phyloP scores from a whole-genome alignment of 2,113 vertebrate genomes.

The Pitta sordida region DNA sequence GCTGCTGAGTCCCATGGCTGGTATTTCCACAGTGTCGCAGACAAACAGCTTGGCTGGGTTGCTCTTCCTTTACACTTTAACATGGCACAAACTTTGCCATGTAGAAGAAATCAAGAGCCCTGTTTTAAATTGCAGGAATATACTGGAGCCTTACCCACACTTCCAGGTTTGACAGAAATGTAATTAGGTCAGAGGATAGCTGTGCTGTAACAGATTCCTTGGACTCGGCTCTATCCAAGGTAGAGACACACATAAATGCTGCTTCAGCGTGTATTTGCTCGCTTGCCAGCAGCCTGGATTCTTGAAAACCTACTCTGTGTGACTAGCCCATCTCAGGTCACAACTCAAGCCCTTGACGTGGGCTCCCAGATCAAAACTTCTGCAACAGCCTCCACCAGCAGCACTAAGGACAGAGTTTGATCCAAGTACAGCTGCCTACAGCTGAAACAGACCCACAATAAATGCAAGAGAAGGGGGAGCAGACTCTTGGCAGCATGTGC shows the following conservation, averaged over 20 bases:
- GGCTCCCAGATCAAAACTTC: background rate
- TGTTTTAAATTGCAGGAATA: background rate
- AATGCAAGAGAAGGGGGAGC: background rate
- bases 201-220: slow-evolving; percentile 13
- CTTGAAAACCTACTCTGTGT: background rate
- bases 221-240: background rate
- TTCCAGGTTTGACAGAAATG: background rate
- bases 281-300: background rate
- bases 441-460: background rate
- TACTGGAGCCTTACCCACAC: background rate
- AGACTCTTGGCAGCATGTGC: background rate
- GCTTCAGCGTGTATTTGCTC: background rate
- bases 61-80: background rate
- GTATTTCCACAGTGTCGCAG: background rate
- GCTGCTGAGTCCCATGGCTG: background rate
- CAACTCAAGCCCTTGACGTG: background rate
- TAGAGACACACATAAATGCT: background rate
- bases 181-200: slow-evolving; percentile 1
- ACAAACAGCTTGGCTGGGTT: background rate
- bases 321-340: background rate
- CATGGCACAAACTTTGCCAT: background rate
- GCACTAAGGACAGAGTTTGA: background rate
- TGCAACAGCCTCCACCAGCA: background rate
- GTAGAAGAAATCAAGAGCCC: background rate
- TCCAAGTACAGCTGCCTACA: background rate